Evolutionary conservation across 2,888 invertebrate genomes (phyloP), one percentile per base, ranked within the genome.

Genomic region (Apamea monoglypha): DNA sequence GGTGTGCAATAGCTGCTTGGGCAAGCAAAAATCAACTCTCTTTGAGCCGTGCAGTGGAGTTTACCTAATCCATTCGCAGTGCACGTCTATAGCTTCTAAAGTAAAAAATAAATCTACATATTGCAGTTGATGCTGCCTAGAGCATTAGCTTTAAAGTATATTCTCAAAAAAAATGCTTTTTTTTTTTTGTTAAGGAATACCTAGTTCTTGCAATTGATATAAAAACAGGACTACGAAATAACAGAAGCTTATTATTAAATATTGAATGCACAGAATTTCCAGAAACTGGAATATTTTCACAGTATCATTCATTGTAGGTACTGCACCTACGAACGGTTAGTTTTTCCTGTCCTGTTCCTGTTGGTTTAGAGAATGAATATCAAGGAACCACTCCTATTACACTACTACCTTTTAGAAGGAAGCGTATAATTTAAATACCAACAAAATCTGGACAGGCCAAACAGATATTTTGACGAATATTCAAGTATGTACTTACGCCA

Each of bases 401-500:
- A 74, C 5, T 56, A 53, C 53, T 25, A 6, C 36, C 50, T 74
- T 47, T 12, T 40, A 25, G 1, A 32, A 0, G 32, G 8, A 61
- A 21, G 18, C 18, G 1, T 21, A 40, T 21, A 29, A 59, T 71
- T 29, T 44, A 18, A 78, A 53, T n/a, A 59, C 12, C 47, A 50
- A 10, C 32, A 14, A 44, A 56, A 50, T 61, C 32, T 36, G 40
- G 32, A 40, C 36, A 12, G n/a, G 29, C 53, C 47, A 76, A 82
- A 72, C 63, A 25, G 25, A 47, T 61, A 82, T 63, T 71, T 32
- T n/a, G 25, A 66, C 44, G 7, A 40, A 40, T 56, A 70, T 69
- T 59, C 61, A 75, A 76, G 69, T 74, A 25, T 25, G 50, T 44
- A 56, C 21, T 44, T 61, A 66, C 68, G 25, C 66, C 68, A 77